Percentiles rank a stretch among this genome's conserved stretches.
Conservation (phyloP, 37 sponge, comb jelly and placozoan genomes). For the Halichondria panicea region DNA sequence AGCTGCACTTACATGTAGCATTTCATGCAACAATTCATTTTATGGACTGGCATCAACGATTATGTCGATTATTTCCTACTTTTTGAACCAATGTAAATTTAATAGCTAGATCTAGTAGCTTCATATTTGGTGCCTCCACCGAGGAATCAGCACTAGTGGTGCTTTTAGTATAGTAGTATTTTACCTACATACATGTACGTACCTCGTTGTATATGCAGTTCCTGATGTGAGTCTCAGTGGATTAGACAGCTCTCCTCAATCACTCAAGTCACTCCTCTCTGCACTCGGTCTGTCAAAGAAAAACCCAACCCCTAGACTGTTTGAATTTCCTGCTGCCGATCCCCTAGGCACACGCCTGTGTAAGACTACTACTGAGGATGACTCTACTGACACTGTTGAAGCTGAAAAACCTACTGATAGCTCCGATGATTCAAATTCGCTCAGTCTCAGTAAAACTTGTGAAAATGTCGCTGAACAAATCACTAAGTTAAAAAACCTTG, state of each 20-base stretch:
- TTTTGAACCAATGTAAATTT: too few species aligned
- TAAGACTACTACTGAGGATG: not conserved
- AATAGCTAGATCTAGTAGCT: too few species aligned
- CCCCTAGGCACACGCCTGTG: constrained; percentile 39
- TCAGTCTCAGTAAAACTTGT: constrained; percentile 9
- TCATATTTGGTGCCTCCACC: too few species aligned
- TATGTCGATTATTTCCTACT: too few species aligned
- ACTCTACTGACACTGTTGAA: not conserved
- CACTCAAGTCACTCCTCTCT: constrained; percentile 32
- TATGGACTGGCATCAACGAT: not conserved
- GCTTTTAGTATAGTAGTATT: not conserved
- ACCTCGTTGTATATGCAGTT: constrained; percentile 33
- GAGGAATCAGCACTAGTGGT: too few species aligned
- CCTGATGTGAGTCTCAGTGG: constrained; percentile 34
- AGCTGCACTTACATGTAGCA: not conserved
- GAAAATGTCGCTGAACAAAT: constrained; percentile 35
- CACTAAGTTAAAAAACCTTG: constrained; percentile 10
- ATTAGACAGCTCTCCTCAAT: constrained; percentile 21
- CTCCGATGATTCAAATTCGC: not conserved
- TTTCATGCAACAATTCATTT: not conserved
- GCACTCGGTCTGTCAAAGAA: constrained; percentile 58
- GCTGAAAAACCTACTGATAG: not conserved
- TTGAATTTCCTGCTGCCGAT: constrained; percentile 31
- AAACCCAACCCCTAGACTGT: constrained; percentile 11
- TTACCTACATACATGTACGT: not conserved